Evolutionary conservation across 2,888 invertebrate genomes (phyloP), one percentile per base, ranked within the genome.

Genomic region (Adela reaumurella): DNA sequence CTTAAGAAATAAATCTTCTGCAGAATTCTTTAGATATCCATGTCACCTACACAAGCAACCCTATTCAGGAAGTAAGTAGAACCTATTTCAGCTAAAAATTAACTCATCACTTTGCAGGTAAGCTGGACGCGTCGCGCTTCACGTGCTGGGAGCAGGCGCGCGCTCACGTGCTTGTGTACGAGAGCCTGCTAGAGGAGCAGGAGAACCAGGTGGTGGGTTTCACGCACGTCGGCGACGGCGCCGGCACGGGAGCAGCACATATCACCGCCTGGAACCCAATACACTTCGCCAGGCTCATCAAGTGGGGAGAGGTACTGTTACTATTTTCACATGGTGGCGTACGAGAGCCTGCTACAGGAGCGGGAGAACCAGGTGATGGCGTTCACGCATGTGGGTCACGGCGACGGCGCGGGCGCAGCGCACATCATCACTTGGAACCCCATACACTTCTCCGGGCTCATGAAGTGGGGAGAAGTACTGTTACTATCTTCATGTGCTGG

Each of bases 331-430:
- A 70, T 83, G 48, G 64, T 91, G 44, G 84, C 89, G 1, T 90
- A 89, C 62, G 92, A 92, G 70, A 83, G 87, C 17, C 68, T 92
- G 47, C 65, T 91, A 63, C 88, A 89, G 55, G 89, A 91, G 59
- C 86, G 88, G 52, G 81, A 84, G 54, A 88, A 86, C 58, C 92
- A 92, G 64, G 83, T 91, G 49, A 74, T 87, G 49, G 92, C 92
- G 0, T 81, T 89, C 54, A 83, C 83, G 4, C 91, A 92, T 65
- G 81, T 90, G 48, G 88, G 84, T 0, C 88, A 90, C 61, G 82
- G 86, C 43, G 68, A 69, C 8, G 85, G 86, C 0, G 79, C 85
- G 2, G 79, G 82, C 17, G 74, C 86, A 2, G 80, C 86, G 0
- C 84, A 87, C 62, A 68, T 90, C 51, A 86, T 88, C 24, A 79